Base-by-base conservation (phyloP, 2,888 invertebrate genomes). In the Abrostola triplasia region DNA sequence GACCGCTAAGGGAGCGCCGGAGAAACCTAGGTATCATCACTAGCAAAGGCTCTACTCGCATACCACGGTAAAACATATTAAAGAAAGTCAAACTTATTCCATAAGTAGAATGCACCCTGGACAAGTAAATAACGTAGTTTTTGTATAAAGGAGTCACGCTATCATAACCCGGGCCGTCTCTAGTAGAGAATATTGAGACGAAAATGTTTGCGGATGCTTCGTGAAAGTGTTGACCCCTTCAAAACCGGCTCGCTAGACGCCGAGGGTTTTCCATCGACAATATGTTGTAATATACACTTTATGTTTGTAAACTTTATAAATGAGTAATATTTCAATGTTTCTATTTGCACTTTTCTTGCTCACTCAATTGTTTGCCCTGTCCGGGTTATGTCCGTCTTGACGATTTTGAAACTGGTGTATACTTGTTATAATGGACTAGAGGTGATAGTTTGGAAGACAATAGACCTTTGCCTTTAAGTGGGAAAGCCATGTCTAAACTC, bases 141-240 rank as follows among this genome's bases (percentile, higher is more conserved):
- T 2, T 24, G 4, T 24, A 2, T 24, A 24, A 24, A 24, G 24
- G 24, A 24, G 24, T 24, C 24, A 24, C 24, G 24, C 24, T 24
- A 24, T 24, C 24, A 73, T 64, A 56, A 79, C 78, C 67, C 83
- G 1, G 24, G 87, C 86, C 87, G 89, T 88, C 88, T 87, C 82
- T 59, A 36, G 83, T 70, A 81, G 84, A 82, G 83, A 82, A 84
- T 67, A 65, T 73, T 56, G 68, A 79, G 87, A 84, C 80, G 85
- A 87, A 77, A 87, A 85, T 76, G 77, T 80, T 84, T 75, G 83
- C 86, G 84, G 88, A 86, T 85, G 84, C 74, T 74, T 70, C 81
- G 92, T 84, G 92, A 92, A 92, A 92, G 92, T 91, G 90, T 77
- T 90, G 92, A 89, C 91, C 90, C 85, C 83, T 70, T 65, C 69